Evolutionary conservation across 2,113 vertebrate species (phyloP).

Genomic region (Charadrius vociferus): DNA sequence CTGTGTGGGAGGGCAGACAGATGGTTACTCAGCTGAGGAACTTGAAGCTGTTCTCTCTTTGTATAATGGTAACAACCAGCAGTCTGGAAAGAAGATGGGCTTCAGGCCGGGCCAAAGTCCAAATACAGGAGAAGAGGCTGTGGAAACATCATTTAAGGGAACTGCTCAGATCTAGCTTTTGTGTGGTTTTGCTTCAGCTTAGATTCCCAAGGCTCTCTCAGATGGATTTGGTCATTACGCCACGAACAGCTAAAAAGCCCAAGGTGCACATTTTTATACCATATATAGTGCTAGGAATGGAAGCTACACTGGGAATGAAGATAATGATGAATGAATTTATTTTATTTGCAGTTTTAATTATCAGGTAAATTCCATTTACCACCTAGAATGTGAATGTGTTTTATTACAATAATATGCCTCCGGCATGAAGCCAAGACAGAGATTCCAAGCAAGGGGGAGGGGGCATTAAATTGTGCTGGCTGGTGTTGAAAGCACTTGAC

Average conservation of each 20-base stretch:
- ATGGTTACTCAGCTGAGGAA: slow-evolving; percentile 53
- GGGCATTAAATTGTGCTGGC: slow-evolving; percentile 7
- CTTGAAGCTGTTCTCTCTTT: not conserved
- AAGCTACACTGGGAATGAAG: slow-evolving; percentile 3
- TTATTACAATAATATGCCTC: slow-evolving; percentile 45
- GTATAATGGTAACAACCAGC: not conserved
- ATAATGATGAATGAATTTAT: slow-evolving; percentile 16
- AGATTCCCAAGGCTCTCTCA: slow-evolving; percentile 5
- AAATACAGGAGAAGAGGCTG: not conserved
- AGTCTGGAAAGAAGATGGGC: not conserved
- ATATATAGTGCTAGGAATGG: slow-evolving; percentile 18
- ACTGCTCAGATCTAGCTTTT: not conserved
- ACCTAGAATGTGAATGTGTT: slow-evolving; percentile 30
- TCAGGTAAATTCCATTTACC: slow-evolving; percentile 40
- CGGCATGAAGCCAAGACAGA: not conserved
- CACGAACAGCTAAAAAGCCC: slow-evolving; percentile 15
- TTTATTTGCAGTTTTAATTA: slow-evolving; percentile 62
- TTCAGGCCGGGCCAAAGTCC: not conserved
- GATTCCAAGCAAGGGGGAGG: slow-evolving; percentile 8
- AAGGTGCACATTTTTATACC: slow-evolving; percentile 47
- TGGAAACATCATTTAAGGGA: not conserved
- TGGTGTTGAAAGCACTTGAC: slow-evolving; percentile 45
- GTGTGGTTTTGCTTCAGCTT: slow-evolving; percentile 27
- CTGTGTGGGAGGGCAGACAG: slow-evolving; percentile 54
- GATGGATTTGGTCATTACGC: slow-evolving; percentile 12